Evolutionary conservation across 2,113 vertebrate genomes (phyloP).

Genomic region (Tragulus kanchil): DNA sequence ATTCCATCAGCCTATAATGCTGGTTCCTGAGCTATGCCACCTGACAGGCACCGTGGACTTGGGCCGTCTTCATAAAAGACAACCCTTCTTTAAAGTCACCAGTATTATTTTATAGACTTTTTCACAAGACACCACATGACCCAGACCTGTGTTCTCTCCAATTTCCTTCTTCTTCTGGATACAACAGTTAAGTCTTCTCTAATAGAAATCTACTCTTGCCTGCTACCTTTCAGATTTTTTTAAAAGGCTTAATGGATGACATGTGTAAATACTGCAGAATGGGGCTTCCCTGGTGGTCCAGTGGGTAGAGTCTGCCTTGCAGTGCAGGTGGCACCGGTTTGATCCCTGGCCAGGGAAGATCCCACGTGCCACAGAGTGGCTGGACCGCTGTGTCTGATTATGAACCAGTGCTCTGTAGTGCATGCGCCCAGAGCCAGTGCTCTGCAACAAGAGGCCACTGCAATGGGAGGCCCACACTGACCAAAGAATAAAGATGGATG

Average conservation of each 20-base stretch:
- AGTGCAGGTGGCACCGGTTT: no score
- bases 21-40: conserved; percentile 94
- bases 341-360: no score
- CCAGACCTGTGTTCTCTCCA: neutral
- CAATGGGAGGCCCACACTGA: no score
- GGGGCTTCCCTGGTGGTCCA: no score
- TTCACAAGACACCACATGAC: neutral
- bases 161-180: neutral
- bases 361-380: no score
- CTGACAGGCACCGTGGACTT: conserved; percentile 89
- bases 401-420: no score
- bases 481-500: no score
- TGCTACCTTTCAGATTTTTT: neutral
- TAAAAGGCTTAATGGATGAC: conserved; percentile 91
- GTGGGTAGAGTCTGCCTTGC: no score
- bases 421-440: no score
- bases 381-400: no score
- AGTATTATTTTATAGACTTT: neutral
- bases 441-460: no score
- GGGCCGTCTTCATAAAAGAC: neutral
- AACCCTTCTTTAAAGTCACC: neutral
- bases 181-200: neutral
- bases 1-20: conserved; percentile 85
- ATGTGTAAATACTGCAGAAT: conserved; percentile 89
- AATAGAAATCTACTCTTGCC: neutral